Percentiles rank a stretch among this genome's conserved stretches.
phyloP scores from a whole-genome alignment of 2,888 invertebrate species.

The Tetropium fuscum region DNA sequence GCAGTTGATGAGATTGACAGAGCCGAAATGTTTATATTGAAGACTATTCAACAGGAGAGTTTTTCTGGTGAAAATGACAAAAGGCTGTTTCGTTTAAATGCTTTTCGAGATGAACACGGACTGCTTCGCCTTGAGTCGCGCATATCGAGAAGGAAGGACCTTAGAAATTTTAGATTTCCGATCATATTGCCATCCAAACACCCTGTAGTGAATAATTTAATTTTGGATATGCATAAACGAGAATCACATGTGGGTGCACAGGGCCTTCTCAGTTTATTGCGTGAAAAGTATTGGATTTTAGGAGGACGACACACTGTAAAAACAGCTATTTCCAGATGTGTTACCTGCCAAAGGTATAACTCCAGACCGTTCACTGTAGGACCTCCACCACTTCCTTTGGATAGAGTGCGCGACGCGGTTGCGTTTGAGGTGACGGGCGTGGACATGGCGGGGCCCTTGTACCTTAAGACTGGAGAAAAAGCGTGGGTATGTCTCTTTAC shows the following conservation, averaged over 20 bases:
- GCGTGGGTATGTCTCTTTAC: constrained; percentile 58
- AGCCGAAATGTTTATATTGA: neutral
- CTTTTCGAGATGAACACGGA: constrained; percentile 1
- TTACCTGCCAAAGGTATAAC: constrained; percentile 35
- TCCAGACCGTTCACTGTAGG: constrained; percentile 36
- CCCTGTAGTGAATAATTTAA: neutral
- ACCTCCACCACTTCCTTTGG: constrained; percentile 45
- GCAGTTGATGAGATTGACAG: neutral
- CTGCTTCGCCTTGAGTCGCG: neutral
- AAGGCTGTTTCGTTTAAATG: constrained; percentile 6
- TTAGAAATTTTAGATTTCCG: constrained; percentile 2
- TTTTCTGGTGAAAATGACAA: neutral
- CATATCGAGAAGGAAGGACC: constrained; percentile 6
- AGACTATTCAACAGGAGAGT: neutral
- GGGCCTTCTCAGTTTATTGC: constrained; percentile 24
- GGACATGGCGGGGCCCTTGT: constrained; percentile 58
- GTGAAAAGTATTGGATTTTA: constrained; percentile 40
- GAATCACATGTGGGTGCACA: constrained; percentile 21
- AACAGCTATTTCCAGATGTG: constrained; percentile 26
- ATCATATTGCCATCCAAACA: constrained; percentile 5
- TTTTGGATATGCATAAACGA: constrained; percentile 1
- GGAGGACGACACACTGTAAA: constrained; percentile 33
- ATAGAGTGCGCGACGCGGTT: constrained; percentile 46
- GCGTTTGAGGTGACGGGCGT: constrained; percentile 53
- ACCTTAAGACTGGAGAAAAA: constrained; percentile 44